phyloP scores from a whole-genome alignment of 2,113 vertebrate species.

The Myxocyprinus asiaticus region DNA sequence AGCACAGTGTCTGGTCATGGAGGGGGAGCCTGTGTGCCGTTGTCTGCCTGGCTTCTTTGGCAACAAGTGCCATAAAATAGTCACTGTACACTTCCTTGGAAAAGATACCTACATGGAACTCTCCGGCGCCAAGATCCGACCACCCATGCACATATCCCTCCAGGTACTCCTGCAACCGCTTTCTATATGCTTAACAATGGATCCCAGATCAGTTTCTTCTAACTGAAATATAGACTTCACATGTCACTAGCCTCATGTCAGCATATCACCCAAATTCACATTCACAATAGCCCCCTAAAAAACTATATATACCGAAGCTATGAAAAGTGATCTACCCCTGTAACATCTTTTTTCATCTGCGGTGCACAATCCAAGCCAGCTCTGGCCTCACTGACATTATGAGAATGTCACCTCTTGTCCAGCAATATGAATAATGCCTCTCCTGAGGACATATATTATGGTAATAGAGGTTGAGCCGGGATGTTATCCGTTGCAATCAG shows the following conservation, averaged over 20 bases:
- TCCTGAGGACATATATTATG: conserved; percentile 55
- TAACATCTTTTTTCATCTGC: background rate
- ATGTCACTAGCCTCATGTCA: background rate
- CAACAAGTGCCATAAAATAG: conserved; percentile 90
- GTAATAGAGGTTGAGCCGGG: conserved; percentile 52
- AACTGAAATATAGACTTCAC: background rate
- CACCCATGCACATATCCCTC: conserved; percentile 91
- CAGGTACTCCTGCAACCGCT: conserved; percentile 77
- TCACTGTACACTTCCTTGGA: conserved; percentile 93
- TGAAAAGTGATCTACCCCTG: conserved; percentile 20
- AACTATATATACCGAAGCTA: background rate
- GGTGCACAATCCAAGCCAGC: conserved; percentile 15
- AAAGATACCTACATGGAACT: conserved; percentile 91
- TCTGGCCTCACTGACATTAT: conserved; percentile 56
- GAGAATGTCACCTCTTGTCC: conserved; percentile 63
- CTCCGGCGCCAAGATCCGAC: conserved; percentile 81
- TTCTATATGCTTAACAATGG: conserved; percentile 4
- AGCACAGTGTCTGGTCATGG: conserved; percentile 86
- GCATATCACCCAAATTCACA: background rate
- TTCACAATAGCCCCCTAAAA: background rate
- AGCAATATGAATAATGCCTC: conserved; percentile 50
- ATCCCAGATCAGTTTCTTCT: conserved; percentile 18
- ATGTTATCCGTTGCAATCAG: conserved; percentile 54
- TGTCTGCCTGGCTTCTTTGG: conserved; percentile 91
- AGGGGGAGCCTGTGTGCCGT: conserved; percentile 90